Conservation (phyloP, 2,113 vertebrate species). For the Falco punctatus region DNA sequence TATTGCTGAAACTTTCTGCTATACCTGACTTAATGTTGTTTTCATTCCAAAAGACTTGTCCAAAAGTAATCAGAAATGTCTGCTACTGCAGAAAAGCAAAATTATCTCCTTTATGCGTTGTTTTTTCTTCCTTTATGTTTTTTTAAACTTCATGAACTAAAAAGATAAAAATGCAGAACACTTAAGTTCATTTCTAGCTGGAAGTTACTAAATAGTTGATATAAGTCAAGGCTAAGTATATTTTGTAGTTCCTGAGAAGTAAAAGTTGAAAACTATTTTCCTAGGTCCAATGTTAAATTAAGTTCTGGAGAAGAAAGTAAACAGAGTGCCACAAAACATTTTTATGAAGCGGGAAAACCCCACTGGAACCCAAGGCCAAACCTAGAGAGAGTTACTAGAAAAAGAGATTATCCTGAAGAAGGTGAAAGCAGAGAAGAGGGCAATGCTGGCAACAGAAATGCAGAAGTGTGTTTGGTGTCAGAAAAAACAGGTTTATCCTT, state of each 20-base stretch:
- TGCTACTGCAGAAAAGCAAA: neutral
- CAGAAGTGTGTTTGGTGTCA: neutral
- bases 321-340: neutral
- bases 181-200: neutral
- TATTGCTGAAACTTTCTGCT: neutral
- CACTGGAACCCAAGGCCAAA: neutral
- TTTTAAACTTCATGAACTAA: neutral
- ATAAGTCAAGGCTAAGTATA: neutral
- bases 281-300: neutral
- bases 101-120: neutral
- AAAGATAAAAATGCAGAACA: neutral
- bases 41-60: neutral
- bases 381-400: neutral
- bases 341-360: neutral
- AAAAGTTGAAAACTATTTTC: constrained; percentile 2
- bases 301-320: neutral
- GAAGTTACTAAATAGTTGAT: neutral
- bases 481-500: neutral
- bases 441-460: neutral
- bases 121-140: neutral
- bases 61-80: neutral
- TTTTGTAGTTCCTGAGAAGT: neutral
- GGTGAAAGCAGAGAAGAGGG: neutral
- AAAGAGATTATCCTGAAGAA: neutral
- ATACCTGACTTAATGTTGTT: neutral